Evolutionary conservation across 1,140 invertebrate genomes (phyloP).

Genomic region (Drosophila ananassae): DNA sequence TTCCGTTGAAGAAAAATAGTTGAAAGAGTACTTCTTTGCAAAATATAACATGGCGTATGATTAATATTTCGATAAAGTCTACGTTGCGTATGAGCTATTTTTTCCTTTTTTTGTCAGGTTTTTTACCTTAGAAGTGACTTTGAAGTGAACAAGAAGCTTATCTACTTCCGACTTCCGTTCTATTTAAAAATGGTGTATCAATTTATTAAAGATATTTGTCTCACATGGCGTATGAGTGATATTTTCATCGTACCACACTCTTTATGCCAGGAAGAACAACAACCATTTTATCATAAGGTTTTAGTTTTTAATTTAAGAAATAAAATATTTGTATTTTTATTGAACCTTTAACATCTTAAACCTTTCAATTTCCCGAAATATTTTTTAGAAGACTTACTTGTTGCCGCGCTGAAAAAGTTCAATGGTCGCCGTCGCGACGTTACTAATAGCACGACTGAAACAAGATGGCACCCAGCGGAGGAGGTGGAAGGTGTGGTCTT

Average conservation of each 20-base stretch:
- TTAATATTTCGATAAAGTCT: background rate
- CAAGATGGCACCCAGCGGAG: background rate
- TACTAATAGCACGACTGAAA: slow-evolving; percentile 15
- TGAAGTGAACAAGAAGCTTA: too few relatives aligned
- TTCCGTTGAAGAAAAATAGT: background rate
- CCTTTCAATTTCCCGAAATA: background rate
- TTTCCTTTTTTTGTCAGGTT: too few relatives aligned
- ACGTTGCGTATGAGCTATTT: background rate
- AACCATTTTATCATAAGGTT: too few relatives aligned
- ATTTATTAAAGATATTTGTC: too few relatives aligned
- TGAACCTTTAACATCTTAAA: too few relatives aligned
- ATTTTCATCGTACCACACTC: background rate
- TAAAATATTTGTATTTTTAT: background rate
- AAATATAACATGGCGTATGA: background rate
- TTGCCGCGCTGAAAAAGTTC: slow-evolving; percentile 26
- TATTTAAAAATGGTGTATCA: too few relatives aligned
- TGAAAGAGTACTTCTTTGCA: too few relatives aligned
- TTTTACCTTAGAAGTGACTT: too few relatives aligned
- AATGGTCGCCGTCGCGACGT: slow-evolving; percentile 2
- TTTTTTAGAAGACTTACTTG: background rate
- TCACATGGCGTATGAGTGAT: background rate
- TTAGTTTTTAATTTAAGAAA: background rate
- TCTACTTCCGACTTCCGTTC: background rate
- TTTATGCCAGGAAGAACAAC: too few relatives aligned
- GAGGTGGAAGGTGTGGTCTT: background rate